Conservation (phyloP, 2,113 vertebrate species). For the Axis porcinus region DNA sequence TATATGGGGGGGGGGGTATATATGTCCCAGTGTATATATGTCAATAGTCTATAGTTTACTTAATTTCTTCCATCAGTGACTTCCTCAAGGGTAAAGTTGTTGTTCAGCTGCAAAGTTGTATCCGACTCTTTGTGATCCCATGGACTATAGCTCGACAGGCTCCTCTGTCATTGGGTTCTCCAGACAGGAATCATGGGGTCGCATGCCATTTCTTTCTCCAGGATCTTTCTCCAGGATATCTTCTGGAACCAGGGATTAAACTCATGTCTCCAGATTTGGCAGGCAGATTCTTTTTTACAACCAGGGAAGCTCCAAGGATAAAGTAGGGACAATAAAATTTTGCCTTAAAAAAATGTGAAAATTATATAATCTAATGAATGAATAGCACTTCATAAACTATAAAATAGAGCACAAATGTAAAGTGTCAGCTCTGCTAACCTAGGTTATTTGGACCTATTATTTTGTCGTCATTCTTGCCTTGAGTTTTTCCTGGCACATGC, state of each 20-base stretch:
- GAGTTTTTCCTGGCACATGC: not conserved
- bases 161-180: not conserved
- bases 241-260: not conserved
- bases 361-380: not conserved
- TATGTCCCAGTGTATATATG: not conserved
- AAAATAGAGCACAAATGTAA: not conserved
- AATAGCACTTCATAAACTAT: not conserved
- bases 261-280: not conserved
- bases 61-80: not conserved
- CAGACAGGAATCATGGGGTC: not conserved
- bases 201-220: not conserved
- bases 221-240: not conserved
- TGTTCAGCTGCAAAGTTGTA: not conserved
- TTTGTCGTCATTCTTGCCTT: not conserved
- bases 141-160: rapidly evolving
- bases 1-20: not conserved
- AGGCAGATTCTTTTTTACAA: not conserved
- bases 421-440: not conserved
- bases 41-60: not conserved
- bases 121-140: not conserved
- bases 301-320: not conserved
- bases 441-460: not conserved
- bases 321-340: not conserved
- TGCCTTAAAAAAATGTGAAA: not conserved
- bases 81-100: not conserved